Evolutionary conservation across 2,888 invertebrate genomes (phyloP).

Genomic region (Caenorhabditis auriculariae): DNA sequence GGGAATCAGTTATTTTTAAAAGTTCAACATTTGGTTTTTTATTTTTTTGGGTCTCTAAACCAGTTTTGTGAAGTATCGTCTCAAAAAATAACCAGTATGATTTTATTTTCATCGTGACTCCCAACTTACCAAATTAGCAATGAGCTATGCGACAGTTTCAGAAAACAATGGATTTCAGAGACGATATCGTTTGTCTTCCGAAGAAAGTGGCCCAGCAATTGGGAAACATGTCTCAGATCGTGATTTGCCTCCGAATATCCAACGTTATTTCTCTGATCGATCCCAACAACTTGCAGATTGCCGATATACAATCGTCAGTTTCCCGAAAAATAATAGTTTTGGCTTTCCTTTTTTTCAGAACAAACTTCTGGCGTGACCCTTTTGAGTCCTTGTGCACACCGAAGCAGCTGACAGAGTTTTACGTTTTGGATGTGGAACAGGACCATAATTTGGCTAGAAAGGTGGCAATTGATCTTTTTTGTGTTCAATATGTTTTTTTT

Average conservation of each 20-base stretch:
- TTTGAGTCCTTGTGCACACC: constrained; percentile 86
- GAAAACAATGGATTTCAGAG: too few relatives aligned
- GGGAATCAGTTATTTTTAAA: too few relatives aligned
- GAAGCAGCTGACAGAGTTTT: constrained; percentile 85
- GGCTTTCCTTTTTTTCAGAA: constrained; percentile 56
- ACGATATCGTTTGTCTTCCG: constrained; percentile 56
- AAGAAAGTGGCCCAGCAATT: constrained; percentile 54
- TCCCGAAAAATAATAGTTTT: constrained; percentile 15
- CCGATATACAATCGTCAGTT: constrained; percentile 49
- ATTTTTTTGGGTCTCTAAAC: too few relatives aligned
- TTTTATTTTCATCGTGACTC: too few relatives aligned
- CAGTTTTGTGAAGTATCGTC: too few relatives aligned
- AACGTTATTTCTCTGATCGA: constrained; percentile 90
- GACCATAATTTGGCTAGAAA: constrained; percentile 69
- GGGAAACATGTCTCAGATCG: constrained; percentile 72
- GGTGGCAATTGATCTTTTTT: constrained; percentile 4
- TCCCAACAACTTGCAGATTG: constrained; percentile 69
- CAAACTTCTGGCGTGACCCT: constrained; percentile 81
- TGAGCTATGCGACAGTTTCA: too few relatives aligned
- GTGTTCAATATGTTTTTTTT: neutral
- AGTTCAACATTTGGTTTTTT: too few relatives aligned
- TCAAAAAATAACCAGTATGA: too few relatives aligned
- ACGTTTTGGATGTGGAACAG: constrained; percentile 89
- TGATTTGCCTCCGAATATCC: constrained; percentile 84
- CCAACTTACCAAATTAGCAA: too few relatives aligned